Percentiles rank a stretch among this genome's conserved stretches.
Evolutionary conservation across 1,140 invertebrate genomes (phyloP).

Genomic region (Mya arenaria): DNA sequence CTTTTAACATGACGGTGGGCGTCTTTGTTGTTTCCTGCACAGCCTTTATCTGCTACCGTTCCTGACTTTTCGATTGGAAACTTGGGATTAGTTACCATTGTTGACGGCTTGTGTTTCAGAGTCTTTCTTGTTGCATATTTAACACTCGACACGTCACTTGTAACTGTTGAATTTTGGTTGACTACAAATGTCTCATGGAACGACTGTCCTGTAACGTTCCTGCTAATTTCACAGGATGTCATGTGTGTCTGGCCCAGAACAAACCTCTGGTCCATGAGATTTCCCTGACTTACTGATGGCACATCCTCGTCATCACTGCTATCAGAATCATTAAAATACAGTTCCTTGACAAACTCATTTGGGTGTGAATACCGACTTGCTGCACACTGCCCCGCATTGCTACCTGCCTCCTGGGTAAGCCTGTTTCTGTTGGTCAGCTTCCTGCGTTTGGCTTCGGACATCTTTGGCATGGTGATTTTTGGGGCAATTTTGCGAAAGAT

Average conservation of each 20-base stretch:
- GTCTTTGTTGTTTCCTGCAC: neutral
- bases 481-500: conserved; percentile 42
- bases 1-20: neutral
- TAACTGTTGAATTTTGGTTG: neutral
- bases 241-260: neutral
- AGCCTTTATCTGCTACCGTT: neutral
- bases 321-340: conserved; percentile 42
- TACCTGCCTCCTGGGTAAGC: neutral
- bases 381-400: neutral
- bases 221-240: neutral
- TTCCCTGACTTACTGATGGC: conserved; percentile 6
- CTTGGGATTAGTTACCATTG: neutral
- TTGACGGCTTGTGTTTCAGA: conserved; percentile 23
- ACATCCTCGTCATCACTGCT: conserved; percentile 39
- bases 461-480: neutral
- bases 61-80: neutral
- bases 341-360: conserved; percentile 52
- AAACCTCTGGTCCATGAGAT: neutral
- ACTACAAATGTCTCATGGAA: neutral
- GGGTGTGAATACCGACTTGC: neutral
- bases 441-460: conserved; percentile 33
- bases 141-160: conserved; percentile 28
- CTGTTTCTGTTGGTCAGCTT: conserved; percentile 28
- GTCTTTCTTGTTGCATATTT: conserved; percentile 46
- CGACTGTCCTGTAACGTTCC: conserved; percentile 34